Evolutionary conservation across 2,113 vertebrate genomes (phyloP), one percentile per base, ranked within the genome.

Genomic region (Vidua macroura): DNA sequence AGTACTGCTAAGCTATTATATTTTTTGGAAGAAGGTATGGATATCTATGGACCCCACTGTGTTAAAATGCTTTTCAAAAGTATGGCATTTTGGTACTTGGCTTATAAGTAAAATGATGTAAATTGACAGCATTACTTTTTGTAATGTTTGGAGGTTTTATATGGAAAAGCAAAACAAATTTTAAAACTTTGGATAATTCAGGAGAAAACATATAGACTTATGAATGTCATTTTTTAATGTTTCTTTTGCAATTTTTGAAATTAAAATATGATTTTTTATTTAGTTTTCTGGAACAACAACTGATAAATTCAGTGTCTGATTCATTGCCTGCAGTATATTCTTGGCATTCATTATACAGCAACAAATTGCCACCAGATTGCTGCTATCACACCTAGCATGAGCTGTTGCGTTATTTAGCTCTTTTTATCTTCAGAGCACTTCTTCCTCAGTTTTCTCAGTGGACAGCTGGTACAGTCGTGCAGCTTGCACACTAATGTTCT

Each of bases 321-420:
- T 95, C 91, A 77, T 72, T 94, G 86, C 88, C 22, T 91, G 64
- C 27, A 58, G 4, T 75, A 52, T 95, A 93, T 96, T 96, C 86
- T 93, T 56, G 55, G 80, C 48, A 88, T 92, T 86, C 92, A 91
- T 94, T 92, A 88, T 88, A 90, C 80, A 84, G 91, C 80, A 94
- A 44, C 72, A 88, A 94, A 92, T 75, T 74, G 14, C 70, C n/a
- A 78, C 76, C 95, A 96, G 92, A 95, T 95, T 95, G 91, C 88
- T 93, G 33, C 64, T 78, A 78, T 95, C 92, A 89, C 94, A 95
- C 94, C 86, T 95, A 78, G 58, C 43, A 94, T 52, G 74, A 92
- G 90, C 37, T 91, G 69, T 86, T 82, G 69, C 0, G 8, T 87
- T 91, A 87, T 79, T 93, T 95, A 92, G 89, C 53, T 92, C 43